Conservation (phyloP, 1,140 invertebrate genomes). For the Scaptomyza hsui region DNA sequence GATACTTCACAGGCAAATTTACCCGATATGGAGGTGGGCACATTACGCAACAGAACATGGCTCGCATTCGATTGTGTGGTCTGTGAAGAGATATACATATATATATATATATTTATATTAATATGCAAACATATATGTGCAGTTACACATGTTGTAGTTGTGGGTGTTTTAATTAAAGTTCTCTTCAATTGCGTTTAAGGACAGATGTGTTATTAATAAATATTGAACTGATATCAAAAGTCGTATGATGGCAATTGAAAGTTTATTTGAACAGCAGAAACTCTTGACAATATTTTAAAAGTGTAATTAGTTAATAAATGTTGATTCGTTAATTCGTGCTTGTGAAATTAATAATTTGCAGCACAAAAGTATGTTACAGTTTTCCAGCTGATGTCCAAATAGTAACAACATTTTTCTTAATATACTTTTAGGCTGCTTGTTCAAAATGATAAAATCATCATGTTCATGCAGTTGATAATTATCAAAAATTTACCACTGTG, state of each 20-base stretch:
- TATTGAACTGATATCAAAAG: background rate
- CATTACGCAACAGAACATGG: slow-evolving; percentile 86
- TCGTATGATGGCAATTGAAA: too few species aligned
- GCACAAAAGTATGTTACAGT: too few species aligned
- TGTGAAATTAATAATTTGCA: too few species aligned
- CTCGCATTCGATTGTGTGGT: slow-evolving; percentile 87
- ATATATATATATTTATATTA: too few species aligned
- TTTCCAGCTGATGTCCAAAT: too few species aligned
- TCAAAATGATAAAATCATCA: background rate
- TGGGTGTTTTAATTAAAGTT: background rate
- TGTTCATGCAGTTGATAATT: background rate
- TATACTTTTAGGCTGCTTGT: too few species aligned
- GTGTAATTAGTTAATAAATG: too few species aligned
- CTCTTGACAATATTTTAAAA: too few species aligned
- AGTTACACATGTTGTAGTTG: background rate
- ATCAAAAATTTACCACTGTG: background rate
- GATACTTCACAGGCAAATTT: slow-evolving; percentile 92
- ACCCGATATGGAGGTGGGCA: slow-evolving; percentile 87
- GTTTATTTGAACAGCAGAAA: too few species aligned
- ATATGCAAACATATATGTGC: too few species aligned
- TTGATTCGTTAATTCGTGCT: background rate
- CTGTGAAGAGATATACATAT: slow-evolving; percentile 69
- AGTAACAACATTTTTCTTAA: too few species aligned
- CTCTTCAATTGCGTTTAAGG: background rate
- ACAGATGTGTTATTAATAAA: background rate